These are phyloP conservation scores for Sebastes flavidus DNA, from an alignment of 2,797 vertebrate genomes.

Conservation along the genomic window DNA sequence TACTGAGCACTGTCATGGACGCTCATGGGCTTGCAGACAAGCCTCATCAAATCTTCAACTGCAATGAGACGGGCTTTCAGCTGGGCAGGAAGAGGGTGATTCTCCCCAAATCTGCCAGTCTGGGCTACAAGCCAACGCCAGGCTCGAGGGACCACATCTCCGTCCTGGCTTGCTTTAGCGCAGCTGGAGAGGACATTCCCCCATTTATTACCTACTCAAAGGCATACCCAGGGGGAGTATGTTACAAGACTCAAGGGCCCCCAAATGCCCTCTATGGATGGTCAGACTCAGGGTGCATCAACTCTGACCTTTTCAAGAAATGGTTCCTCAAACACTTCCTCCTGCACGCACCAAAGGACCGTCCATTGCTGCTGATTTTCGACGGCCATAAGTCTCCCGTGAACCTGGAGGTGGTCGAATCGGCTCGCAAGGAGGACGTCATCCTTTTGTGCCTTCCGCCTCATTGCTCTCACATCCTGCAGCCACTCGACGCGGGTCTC, in stretches of 20 bases:
- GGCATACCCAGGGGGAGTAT: constrained; percentile 73
- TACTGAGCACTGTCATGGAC: constrained; percentile 61
- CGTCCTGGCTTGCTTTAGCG: constrained; percentile 69
- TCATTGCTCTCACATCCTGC: constrained; percentile 73
- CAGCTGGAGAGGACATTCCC: constrained; percentile 68
- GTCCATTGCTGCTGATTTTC: constrained; percentile 71
- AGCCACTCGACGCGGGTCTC: constrained; percentile 66
- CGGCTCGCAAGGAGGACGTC: constrained; percentile 65
- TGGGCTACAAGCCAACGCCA: constrained; percentile 57
- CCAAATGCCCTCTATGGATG: constrained; percentile 70
- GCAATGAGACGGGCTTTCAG: constrained; percentile 72
- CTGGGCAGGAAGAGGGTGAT: constrained; percentile 67
- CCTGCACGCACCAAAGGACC: constrained; percentile 50
- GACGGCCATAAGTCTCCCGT: constrained; percentile 72
- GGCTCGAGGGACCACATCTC: constrained; percentile 71
- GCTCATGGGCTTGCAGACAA: constrained; percentile 59
- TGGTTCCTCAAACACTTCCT: constrained; percentile 80
- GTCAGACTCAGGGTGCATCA: constrained; percentile 69
- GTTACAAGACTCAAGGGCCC: constrained; percentile 77
- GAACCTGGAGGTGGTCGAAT: constrained; percentile 76
- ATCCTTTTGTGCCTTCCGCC: constrained; percentile 73
- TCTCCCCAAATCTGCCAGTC: constrained; percentile 60
- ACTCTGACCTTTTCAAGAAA: constrained; percentile 77
- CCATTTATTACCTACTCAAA: constrained; percentile 77
- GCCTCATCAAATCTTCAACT: constrained; percentile 71